These are phyloP conservation scores for Bembecia ichneumoniformis DNA, from an alignment of 2,888 invertebrate genomes.

Conservation along the genomic window DNA sequence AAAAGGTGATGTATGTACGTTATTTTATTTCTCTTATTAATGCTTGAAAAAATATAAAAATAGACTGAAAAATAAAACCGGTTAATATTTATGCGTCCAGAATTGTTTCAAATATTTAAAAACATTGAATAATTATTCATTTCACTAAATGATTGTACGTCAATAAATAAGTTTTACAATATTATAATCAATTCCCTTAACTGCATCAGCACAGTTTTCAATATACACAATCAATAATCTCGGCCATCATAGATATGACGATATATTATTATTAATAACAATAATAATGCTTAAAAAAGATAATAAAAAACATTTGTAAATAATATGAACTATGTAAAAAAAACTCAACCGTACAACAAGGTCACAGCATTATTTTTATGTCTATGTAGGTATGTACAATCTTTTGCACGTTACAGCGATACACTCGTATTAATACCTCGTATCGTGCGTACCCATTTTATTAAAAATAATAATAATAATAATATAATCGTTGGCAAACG, in stretches of 20 bases:
- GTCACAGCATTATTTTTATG: constrained; percentile 36
- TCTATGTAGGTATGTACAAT: constrained; percentile 27
- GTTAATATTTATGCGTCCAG: not conserved
- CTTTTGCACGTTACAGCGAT: constrained; percentile 1
- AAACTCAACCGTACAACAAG: constrained; percentile 54
- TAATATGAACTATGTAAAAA: constrained; percentile 39
- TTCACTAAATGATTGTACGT: constrained; percentile 15
- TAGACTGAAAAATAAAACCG: not conserved
- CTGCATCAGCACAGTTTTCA: constrained; percentile 26
- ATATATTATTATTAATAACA: constrained; percentile 44
- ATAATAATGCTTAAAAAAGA: constrained; percentile 43
- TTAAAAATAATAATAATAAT: constrained; percentile 11
- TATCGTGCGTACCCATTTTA: constrained; percentile 12
- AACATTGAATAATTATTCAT: constrained; percentile 1
- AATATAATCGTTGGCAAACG: not conserved
- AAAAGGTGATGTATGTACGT: constrained; percentile 17
- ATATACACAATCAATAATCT: constrained; percentile 25
- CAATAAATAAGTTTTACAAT: constrained; percentile 10
- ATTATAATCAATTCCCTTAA: constrained; percentile 54
- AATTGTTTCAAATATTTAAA: not conserved
- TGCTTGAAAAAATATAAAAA: constrained; percentile 26
- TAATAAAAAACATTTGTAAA: constrained; percentile 49
- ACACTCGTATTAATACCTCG: not conserved
- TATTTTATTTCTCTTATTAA: constrained; percentile 36
- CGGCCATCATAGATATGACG: constrained; percentile 55